A percentile compares a stretch with the other conserved stretches of the same genome.
Evolutionary conservation across 1,140 invertebrate genomes (phyloP).

Genomic region (Triops longicaudatus): DNA sequence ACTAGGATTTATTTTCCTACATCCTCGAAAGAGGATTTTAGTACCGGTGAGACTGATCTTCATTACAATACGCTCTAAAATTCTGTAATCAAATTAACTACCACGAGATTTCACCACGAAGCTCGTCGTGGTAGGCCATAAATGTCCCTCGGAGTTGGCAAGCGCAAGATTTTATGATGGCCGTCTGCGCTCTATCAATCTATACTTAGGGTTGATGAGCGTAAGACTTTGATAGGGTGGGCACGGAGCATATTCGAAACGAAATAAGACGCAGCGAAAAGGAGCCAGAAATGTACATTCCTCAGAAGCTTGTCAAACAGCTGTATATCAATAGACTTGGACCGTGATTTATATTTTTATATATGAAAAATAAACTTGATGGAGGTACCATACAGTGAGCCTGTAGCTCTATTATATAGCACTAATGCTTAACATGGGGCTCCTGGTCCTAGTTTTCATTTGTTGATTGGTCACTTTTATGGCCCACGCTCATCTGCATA

Average conservation of each 20-base stretch:
- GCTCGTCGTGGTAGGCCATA: background rate
- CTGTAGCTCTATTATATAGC: background rate
- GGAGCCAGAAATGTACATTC: background rate
- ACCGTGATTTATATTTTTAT: background rate
- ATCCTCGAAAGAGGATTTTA: background rate
- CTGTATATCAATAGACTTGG: background rate
- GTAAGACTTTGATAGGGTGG: background rate
- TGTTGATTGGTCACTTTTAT: constrained; percentile 11
- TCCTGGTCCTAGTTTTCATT: background rate
- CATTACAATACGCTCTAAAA: background rate
- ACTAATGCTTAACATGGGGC: background rate
- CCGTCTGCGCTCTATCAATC: background rate
- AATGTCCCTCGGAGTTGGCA: background rate
- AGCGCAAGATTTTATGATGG: background rate
- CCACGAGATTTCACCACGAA: background rate
- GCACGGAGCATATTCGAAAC: too few species aligned
- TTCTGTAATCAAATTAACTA: background rate
- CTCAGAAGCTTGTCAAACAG: background rate
- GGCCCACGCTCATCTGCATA: background rate
- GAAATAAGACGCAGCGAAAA: too few species aligned
- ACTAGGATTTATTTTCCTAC: too few species aligned
- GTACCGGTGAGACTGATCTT: background rate
- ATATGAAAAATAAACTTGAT: too few species aligned
- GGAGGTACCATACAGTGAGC: background rate
- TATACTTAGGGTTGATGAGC: background rate